Percentiles rank a stretch among this genome's conserved stretches.
These are phyloP conservation scores for Dryocosmus kuriphilus DNA, from an alignment of 2,888 invertebrate species.

Conservation along the genomic window DNA sequence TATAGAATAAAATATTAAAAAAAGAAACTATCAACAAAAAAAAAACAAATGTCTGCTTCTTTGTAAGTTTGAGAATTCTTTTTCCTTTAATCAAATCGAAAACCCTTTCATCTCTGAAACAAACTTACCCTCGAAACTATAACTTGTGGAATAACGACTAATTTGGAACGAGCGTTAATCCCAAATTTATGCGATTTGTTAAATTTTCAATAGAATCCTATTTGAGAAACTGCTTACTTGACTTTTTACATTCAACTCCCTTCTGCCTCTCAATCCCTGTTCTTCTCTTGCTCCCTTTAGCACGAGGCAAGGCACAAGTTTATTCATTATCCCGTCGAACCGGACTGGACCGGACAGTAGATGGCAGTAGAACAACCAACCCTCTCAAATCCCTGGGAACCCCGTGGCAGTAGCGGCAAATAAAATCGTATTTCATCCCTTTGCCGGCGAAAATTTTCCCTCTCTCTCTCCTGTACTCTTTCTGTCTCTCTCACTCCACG, in stretches of 20 bases:
- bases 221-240: slow-evolving; percentile 32
- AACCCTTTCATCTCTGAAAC: not conserved
- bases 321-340: slow-evolving; percentile 67
- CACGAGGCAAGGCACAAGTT: slow-evolving; percentile 61
- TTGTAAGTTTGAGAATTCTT: not conserved
- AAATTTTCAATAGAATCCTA: slow-evolving; percentile 21
- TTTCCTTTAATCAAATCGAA: not conserved
- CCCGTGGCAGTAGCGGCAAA: slow-evolving; percentile 68
- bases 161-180: not conserved
- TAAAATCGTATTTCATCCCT: slow-evolving; percentile 77
- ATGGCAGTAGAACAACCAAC: slow-evolving; percentile 66
- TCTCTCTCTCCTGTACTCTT: slow-evolving; percentile 61
- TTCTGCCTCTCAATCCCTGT: slow-evolving; percentile 1
- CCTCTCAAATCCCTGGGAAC: slow-evolving; percentile 65
- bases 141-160: not conserved
- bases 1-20: too few relatives aligned
- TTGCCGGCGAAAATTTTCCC: slow-evolving; percentile 73
- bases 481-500: slow-evolving; percentile 61
- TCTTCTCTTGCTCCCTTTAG: slow-evolving; percentile 10
- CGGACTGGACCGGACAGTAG: slow-evolving; percentile 61
- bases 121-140: not conserved
- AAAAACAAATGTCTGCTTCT: too few relatives aligned
- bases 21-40: too few relatives aligned
- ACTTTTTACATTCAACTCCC: not conserved
- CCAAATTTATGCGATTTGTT: slow-evolving; percentile 4